Percentiles rank a stretch among this genome's conserved stretches.
Evolutionary conservation across 2,797 vertebrate species (phyloP).

Genomic region (Periophthalmus magnuspinnatus): DNA sequence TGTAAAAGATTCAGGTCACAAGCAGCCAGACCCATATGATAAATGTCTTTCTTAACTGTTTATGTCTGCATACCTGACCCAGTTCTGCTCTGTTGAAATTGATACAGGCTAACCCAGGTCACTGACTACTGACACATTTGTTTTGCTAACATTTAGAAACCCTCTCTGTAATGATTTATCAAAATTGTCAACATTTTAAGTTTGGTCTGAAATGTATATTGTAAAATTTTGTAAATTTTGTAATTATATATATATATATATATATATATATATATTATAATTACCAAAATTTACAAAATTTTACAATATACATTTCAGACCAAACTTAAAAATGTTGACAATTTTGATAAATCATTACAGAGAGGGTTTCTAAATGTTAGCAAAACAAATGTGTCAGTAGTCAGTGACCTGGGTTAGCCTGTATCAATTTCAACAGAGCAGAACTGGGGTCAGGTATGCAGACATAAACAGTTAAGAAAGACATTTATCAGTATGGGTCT

Average conservation of each 20-base stretch:
- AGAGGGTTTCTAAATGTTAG: neutral
- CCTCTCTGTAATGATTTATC: neutral
- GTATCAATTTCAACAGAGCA: neutral
- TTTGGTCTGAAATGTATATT: too few species aligned
- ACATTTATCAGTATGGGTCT: neutral
- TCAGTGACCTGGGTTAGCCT: neutral
- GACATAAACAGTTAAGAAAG: neutral
- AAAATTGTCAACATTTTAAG: too few species aligned
- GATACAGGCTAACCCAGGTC: neutral
- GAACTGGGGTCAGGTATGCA: neutral
- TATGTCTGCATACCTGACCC: neutral
- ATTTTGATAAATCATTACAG: neutral
- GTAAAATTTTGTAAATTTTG: too few species aligned
- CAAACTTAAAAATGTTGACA: too few species aligned
- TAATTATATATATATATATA: too few species aligned
- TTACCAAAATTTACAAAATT: too few species aligned
- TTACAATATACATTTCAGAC: too few species aligned
- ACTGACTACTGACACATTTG: neutral
- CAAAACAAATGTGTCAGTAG: neutral
- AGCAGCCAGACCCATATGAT: neutral
- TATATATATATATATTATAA: too few species aligned
- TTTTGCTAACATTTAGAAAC: neutral
- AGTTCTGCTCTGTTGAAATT: neutral
- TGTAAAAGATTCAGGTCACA: neutral
- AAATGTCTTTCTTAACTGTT: neutral